Percentiles rank a stretch among this genome's conserved stretches.
phyloP scores from a whole-genome alignment of 2,888 invertebrate species.

The Caenorhabditis becei region DNA sequence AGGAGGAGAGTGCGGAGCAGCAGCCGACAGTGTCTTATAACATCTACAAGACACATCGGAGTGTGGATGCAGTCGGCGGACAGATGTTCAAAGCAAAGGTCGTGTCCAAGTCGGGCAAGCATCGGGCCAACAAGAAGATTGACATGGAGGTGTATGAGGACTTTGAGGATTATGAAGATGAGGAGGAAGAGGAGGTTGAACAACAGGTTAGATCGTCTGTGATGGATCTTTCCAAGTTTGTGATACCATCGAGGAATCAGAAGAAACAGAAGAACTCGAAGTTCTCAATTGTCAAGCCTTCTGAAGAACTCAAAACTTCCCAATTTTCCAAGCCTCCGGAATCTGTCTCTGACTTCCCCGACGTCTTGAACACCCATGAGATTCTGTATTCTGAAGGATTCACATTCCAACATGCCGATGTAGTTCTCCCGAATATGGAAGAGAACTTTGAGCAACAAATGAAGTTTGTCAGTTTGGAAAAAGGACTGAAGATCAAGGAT shows the following conservation, averaged over 20 bases:
- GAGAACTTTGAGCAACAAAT: no score
- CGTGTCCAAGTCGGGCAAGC: constrained; percentile 21
- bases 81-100: constrained; percentile 31
- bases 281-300: not conserved
- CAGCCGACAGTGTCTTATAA: constrained; percentile 38
- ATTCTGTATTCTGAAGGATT: not conserved
- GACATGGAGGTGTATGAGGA: constrained; percentile 23
- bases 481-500: constrained; percentile 29
- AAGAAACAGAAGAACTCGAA: no score
- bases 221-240: no score
- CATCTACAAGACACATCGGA: constrained; percentile 34
- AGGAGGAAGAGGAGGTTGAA: not conserved
- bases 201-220: no score
- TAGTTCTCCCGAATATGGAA: no score
- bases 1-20: constrained; percentile 2
- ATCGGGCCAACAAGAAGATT: constrained; percentile 25
- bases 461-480: not conserved
- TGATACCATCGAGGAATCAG: no score
- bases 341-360: not conserved
- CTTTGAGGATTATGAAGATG: not conserved
- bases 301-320: not conserved
- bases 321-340: no score
- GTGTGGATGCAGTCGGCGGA: constrained; percentile 20
- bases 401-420: not conserved
- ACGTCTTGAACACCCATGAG: not conserved